Base-by-base conservation (phyloP, 2,113 vertebrate species). In the Zosterops lateralis region DNA sequence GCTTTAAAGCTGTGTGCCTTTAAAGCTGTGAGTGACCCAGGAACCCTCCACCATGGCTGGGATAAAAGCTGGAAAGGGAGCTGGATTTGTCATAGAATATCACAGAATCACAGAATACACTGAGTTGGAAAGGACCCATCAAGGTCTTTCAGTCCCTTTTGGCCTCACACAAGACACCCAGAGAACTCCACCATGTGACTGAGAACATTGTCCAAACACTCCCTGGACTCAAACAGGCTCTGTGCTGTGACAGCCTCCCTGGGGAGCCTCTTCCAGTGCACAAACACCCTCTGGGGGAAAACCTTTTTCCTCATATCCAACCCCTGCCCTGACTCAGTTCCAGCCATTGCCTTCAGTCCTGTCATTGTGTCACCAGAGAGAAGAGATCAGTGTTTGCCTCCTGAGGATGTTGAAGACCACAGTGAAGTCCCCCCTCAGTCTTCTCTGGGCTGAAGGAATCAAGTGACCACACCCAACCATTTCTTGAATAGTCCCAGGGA, bases 291-390 rank as follows among this genome's bases (percentile, higher is more conserved):
- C 45, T 15, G 32, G 26, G 19, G 32, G 3, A 26, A 44, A 29
- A 51, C 1, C 4, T 0, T 44, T 31, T 36, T 58, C 20, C 25
- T 26, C 26, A 22, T 14, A 10, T 60, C 38, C 45, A 51, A 1
- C 21, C 11, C 26, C 36, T 51, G 7, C 38, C 31, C 26, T 67
- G 36, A 18, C 31, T 36, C 61, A 51, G 36, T 10, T 42, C 44
- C 20, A 58, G 44, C 25, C 34, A 11, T 14, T 32, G 36, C 36
- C 36, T 58, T 31, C 14, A 44, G 44, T 21, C 20, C 44, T 58
- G 44, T 26, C 31, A 31, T 25, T 50, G 29, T 7, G 10, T 42
- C 13, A 67, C 25, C 44, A 75, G 44, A 42, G 16, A 58, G 53
- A 42, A 50, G 44, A 58, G 34, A 36, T 26, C 83, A 36, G 25